Evolutionary conservation across 2,797 vertebrate genomes (phyloP), one percentile per base, ranked within the genome.

Genomic region (Melanogrammus aeglefinus): DNA sequence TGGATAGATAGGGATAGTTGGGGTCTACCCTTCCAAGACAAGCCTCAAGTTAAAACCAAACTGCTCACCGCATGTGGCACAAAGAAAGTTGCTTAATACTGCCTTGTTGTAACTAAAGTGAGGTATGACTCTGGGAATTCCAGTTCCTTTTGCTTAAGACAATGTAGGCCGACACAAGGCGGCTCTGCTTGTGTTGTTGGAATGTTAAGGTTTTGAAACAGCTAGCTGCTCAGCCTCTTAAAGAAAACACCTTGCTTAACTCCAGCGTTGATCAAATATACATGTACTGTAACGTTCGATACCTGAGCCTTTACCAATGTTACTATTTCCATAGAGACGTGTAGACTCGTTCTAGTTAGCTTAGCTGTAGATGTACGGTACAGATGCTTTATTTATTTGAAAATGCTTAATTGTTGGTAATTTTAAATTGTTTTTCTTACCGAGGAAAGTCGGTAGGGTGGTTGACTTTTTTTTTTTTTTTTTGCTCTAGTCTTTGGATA

Each of bases 301-400:
- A 33, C 27, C 31, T 33, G 44, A 77, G 82, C 75, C 77, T 79
- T 82, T 77, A 51, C 51, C 77, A 73, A 33, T 14, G 74, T 69
- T 63, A 4, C 77, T 41, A 81, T 79, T 79, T 39, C 72, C 36
- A 29, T 51, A 69, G 51, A 66, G 21, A 33, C 51, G 18, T 10
- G 29, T 31, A 29, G 29, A 75, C 41, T 57, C 21, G 8, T 14
- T 10, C 16, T 35, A 79, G 71, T 31, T 29, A 73, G 35, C 12
- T 6, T 39, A 18, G 2, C 41, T 77, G 13, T 47, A 75, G 72
- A 16, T 5, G 16, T 35, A 77, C 35, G 41, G 63, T 39, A 69
- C 66, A n/a, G 63, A 35, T 76, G 63, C 70, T 84, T 41, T 5
- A 36, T 18, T n/a, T n/a, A 66, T 66, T 66, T 66, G 57, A 66